Evolutionary conservation across 2,888 invertebrate genomes (phyloP).

Genomic region (Odontomyia ornata): DNA sequence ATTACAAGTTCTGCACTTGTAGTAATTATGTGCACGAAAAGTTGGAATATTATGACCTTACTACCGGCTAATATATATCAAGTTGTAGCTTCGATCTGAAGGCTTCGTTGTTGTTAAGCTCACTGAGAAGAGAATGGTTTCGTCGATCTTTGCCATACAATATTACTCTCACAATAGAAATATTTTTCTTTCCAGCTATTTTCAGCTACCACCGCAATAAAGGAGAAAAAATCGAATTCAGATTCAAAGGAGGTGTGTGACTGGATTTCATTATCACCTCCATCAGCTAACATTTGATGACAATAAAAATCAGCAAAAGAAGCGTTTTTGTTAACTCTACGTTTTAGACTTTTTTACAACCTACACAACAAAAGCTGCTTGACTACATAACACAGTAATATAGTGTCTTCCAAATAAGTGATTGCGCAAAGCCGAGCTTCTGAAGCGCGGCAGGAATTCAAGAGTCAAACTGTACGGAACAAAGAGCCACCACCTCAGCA

Average conservation of each 20-base stretch:
- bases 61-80: too few relatives aligned
- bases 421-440: neutral
- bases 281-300: slow-evolving; percentile 44
- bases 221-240: neutral
- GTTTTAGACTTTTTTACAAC: slow-evolving; percentile 27
- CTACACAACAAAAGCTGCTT: slow-evolving; percentile 13
- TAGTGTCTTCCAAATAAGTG: slow-evolving; percentile 41
- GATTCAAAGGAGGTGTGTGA: neutral
- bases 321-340: slow-evolving; percentile 20
- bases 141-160: neutral
- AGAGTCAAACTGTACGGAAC: neutral
- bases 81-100: too few relatives aligned
- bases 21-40: too few relatives aligned
- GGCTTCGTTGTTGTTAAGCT: neutral
- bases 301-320: slow-evolving; percentile 16
- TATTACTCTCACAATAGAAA: neutral
- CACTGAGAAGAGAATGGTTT: slow-evolving; percentile 37
- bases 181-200: slow-evolving; percentile 14
- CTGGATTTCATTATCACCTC: neutral
- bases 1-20: too few relatives aligned
- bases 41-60: too few relatives aligned
- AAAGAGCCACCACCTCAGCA: neutral
- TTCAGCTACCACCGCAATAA: neutral
- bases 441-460: neutral
- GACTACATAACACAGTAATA: slow-evolving; percentile 1